phyloP scores from a whole-genome alignment of 2,797 vertebrate species.

The Anguilla obscura region DNA sequence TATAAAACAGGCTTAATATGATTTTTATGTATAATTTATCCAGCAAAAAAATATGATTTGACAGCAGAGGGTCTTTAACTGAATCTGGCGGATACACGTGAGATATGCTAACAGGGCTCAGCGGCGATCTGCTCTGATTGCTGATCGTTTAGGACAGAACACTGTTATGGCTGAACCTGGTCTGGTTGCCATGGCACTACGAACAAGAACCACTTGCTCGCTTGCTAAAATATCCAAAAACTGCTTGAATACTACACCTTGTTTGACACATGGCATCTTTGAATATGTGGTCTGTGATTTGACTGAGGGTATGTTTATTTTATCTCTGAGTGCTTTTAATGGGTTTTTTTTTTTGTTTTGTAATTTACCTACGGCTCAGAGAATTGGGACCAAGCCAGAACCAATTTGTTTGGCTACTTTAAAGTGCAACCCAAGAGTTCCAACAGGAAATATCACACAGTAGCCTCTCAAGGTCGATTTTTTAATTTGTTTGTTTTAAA shows the following conservation, averaged over 20 bases:
- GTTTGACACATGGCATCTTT: neutral
- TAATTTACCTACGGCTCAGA: neutral
- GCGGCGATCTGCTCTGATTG: neutral
- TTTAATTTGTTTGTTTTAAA: slow-evolving; percentile 3
- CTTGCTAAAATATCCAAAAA: neutral
- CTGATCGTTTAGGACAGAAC: neutral
- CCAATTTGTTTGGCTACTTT: slow-evolving; percentile 4
- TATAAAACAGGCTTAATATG: too few species aligned
- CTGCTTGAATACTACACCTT: neutral
- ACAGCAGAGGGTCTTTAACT: neutral
- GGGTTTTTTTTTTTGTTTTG: neutral
- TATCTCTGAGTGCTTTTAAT: neutral
- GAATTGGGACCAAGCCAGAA: neutral
- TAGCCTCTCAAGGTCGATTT: neutral
- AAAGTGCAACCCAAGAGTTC: neutral
- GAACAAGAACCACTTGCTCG: neutral
- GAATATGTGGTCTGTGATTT: neutral
- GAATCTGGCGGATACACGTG: neutral
- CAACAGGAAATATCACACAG: neutral
- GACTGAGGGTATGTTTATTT: neutral
- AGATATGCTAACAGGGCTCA: neutral
- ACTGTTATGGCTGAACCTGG: neutral
- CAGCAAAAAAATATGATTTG: neutral
- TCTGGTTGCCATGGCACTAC: neutral
- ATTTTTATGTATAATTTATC: too few species aligned